phyloP scores from a whole-genome alignment of 2,888 invertebrate species.

The Xestia sexstrigata region DNA sequence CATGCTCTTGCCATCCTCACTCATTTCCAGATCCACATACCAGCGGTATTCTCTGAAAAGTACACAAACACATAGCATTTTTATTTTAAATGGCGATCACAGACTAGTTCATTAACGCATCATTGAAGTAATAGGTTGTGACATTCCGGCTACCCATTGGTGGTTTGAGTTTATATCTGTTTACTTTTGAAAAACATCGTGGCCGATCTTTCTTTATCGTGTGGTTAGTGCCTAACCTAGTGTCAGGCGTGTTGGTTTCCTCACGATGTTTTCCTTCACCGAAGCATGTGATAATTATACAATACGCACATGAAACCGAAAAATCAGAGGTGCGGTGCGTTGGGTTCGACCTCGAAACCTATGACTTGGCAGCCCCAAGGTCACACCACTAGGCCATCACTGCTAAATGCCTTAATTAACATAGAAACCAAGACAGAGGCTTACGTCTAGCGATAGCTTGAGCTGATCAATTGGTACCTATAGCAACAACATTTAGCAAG shows the following conservation, averaged over 20 bases:
- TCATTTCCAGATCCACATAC: constrained; percentile 91
- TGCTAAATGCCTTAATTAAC: neutral
- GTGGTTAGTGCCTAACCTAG: no score
- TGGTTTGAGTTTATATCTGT: neutral
- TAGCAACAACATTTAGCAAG: neutral
- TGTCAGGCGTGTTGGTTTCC: no score
- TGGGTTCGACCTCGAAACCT: no score
- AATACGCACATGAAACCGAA: no score
- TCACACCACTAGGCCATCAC: no score
- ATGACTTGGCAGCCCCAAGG: no score
- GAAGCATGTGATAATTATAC: no score
- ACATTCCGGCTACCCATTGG: neutral
- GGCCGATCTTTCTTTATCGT: neutral
- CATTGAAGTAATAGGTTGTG: neutral
- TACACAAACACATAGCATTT: neutral
- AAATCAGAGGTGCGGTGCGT: no score
- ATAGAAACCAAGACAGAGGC: neutral
- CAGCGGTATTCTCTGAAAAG: constrained; percentile 91
- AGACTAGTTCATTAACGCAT: neutral
- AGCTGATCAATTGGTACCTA: neutral
- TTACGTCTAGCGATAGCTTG: neutral
- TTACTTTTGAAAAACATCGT: neutral
- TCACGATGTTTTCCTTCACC: no score
- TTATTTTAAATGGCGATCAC: neutral
- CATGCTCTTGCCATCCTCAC: constrained; percentile 91